Percentiles rank a stretch among this genome's conserved stretches.
phyloP scores from a whole-genome alignment of 2,113 vertebrate species.

The Vombatus ursinus region DNA sequence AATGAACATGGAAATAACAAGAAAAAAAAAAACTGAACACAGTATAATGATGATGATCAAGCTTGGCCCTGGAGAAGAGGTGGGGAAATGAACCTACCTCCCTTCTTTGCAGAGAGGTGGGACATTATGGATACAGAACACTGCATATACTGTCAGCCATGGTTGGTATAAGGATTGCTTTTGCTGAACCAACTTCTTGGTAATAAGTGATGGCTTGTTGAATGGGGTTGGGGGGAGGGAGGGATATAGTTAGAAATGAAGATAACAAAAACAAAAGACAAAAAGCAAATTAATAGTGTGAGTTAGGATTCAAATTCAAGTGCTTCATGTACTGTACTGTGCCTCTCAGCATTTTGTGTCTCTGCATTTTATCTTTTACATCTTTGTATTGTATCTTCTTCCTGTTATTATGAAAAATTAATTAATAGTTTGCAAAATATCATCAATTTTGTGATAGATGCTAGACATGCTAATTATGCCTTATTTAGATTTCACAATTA shows the following conservation, averaged over 20 bases:
- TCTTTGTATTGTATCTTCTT: conserved; percentile 61
- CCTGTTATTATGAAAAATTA: conserved; percentile 77
- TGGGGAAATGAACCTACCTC: background rate
- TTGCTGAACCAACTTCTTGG: background rate
- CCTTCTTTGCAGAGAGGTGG: background rate
- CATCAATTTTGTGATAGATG: conserved; percentile 72
- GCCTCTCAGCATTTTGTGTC: conserved; percentile 42
- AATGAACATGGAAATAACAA: background rate
- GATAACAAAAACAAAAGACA: background rate
- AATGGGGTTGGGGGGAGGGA: background rate
- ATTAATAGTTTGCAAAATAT: conserved; percentile 80
- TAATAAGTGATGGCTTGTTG: background rate
- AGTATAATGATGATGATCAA: background rate
- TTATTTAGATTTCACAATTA: conserved; percentile 75
- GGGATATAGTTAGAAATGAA: background rate
- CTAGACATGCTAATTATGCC: conserved; percentile 77
- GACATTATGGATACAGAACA: background rate
- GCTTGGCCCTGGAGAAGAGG: background rate
- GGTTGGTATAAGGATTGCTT: background rate
- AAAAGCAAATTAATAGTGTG: background rate
- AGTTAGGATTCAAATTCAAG: background rate
- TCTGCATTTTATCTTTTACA: conserved; percentile 50
- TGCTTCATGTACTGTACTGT: background rate
- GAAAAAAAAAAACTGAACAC: background rate
- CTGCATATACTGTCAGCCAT: background rate